phyloP scores from a whole-genome alignment of 2,888 invertebrate species.

The Merodon equestris region DNA sequence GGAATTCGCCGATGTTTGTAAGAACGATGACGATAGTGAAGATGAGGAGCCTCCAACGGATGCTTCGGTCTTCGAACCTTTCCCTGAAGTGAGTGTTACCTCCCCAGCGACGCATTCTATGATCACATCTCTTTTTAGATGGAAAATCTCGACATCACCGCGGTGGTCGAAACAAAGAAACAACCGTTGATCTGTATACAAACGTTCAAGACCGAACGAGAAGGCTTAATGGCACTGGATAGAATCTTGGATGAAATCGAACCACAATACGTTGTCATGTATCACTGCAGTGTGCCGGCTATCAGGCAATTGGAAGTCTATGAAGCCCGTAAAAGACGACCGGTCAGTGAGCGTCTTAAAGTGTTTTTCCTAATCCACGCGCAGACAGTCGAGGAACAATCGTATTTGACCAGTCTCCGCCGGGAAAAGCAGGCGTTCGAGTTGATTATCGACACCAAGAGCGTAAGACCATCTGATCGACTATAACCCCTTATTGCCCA shows the following conservation, averaged over 20 bases:
- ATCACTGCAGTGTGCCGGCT: slow-evolving; percentile 92
- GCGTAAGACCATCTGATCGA: slow-evolving; percentile 83
- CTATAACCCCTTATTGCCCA: background rate
- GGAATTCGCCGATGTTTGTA: slow-evolving; percentile 53
- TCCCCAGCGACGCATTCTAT: background rate
- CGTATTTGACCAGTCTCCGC: slow-evolving; percentile 92
- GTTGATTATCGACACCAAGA: slow-evolving; percentile 92
- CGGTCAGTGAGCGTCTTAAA: slow-evolving; percentile 80
- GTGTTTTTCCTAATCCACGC: slow-evolving; percentile 95
- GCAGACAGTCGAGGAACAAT: slow-evolving; percentile 97
- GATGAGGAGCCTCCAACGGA: slow-evolving; percentile 71
- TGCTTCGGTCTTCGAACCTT: slow-evolving; percentile 81
- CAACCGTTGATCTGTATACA: slow-evolving; percentile 87
- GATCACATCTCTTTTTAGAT: slow-evolving; percentile 79
- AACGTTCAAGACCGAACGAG: slow-evolving; percentile 86
- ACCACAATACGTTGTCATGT: slow-evolving; percentile 93
- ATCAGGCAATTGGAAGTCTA: slow-evolving; percentile 94
- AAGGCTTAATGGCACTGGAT: slow-evolving; percentile 86
- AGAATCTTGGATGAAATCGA: slow-evolving; percentile 83
- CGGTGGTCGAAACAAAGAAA: slow-evolving; percentile 80
- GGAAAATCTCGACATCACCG: slow-evolving; percentile 84
- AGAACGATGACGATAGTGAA: slow-evolving; percentile 42
- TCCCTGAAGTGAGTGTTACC: slow-evolving; percentile 81
- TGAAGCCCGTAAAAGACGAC: slow-evolving; percentile 82
- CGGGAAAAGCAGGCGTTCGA: slow-evolving; percentile 98